Evolutionary conservation across 2,888 invertebrate genomes (phyloP).

Genomic region (Nemurella pictetii): DNA sequence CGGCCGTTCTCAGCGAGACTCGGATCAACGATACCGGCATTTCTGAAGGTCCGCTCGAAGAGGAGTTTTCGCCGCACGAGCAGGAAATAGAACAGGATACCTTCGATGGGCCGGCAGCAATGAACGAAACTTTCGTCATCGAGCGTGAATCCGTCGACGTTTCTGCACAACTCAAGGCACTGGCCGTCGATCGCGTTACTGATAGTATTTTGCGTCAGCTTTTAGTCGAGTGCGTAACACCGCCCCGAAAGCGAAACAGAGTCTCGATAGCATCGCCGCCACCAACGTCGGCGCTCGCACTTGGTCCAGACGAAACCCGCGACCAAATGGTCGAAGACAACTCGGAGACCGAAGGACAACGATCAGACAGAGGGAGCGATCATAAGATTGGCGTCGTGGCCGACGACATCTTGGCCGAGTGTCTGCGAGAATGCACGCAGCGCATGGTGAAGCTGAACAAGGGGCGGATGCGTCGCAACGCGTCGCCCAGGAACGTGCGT

Average conservation of each 20-base stretch:
- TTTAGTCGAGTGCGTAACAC: not conserved
- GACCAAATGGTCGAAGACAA: too few species aligned
- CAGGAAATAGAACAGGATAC: not conserved
- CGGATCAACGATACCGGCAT: not conserved
- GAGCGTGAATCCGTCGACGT: not conserved
- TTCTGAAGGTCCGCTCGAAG: constrained; percentile 5
- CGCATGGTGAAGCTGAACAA: constrained; percentile 10
- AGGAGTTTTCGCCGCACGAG: not conserved
- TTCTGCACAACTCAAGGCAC: not conserved
- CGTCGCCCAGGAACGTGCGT: constrained; percentile 28
- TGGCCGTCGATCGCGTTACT: not conserved
- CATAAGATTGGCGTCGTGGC: not conserved
- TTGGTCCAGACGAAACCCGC: not conserved
- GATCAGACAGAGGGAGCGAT: constrained; percentile 15
- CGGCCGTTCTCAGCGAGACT: not conserved
- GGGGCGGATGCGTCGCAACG: not conserved
- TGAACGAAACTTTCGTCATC: not conserved
- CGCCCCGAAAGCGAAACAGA: not conserved
- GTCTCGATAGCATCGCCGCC: not conserved
- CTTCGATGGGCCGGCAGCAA: not conserved
- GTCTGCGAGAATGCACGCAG: constrained; percentile 17
- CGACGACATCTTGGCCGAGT: constrained; percentile 25
- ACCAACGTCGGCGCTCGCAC: not conserved
- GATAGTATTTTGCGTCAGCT: constrained; percentile 10
- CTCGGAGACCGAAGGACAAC: not conserved